Conservation (phyloP, 2,113 vertebrate species). For the Phylloscopus trochilus region DNA sequence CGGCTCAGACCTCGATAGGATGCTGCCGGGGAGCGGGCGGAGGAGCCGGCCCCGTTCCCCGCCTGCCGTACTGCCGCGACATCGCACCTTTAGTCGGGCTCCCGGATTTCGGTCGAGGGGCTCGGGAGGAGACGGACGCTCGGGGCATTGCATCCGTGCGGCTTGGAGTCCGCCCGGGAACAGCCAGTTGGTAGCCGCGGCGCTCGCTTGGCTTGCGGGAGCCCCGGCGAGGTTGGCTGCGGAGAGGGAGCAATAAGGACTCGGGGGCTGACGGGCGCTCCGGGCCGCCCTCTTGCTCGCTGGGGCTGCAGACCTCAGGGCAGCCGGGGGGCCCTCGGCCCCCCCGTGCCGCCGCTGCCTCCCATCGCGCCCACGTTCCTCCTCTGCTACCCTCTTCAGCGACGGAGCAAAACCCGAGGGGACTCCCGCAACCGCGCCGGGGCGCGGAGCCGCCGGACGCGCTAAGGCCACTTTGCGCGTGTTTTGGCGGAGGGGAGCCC, state of each 20-base stretch:
- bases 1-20: neutral
- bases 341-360: neutral
- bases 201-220: neutral
- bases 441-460: neutral
- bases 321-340: neutral
- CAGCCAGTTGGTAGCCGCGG: neutral
- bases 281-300: neutral
- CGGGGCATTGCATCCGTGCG: conserved; percentile 29
- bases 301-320: neutral
- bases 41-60: neutral
- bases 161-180: neutral
- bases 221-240: neutral
- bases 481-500: neutral
- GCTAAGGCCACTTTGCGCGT: neutral
- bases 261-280: neutral
- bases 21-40: neutral
- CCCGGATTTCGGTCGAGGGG: neutral
- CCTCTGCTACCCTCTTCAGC: neutral
- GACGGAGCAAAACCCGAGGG: neutral
- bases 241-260: neutral
- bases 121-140: conserved; percentile 1
- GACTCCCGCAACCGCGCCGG: neutral
- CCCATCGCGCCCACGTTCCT: neutral
- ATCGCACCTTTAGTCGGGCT: conserved; percentile 7
- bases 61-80: neutral